phyloP scores from a whole-genome alignment of 2,113 vertebrate genomes.

The Myotis davidii region DNA sequence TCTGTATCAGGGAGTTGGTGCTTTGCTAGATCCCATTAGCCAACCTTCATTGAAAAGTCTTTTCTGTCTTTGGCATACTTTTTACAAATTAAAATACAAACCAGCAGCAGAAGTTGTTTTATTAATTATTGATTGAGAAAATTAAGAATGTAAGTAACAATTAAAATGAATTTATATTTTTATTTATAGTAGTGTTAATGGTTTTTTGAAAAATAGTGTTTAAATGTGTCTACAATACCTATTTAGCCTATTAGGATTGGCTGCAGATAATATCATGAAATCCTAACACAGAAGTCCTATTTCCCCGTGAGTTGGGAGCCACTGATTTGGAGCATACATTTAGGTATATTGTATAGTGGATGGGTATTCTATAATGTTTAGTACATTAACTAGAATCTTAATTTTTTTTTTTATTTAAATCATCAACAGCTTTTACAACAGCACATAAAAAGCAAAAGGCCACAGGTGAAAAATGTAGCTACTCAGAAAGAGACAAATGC shows the following conservation, averaged over 20 bases:
- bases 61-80: not conserved
- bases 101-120: constrained; percentile 19
- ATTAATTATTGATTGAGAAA: constrained; percentile 45
- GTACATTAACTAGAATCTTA: not conserved
- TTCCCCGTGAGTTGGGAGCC: not conserved
- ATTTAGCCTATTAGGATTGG: not conserved
- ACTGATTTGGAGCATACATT: not conserved
- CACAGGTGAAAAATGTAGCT: constrained; percentile 93
- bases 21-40: not conserved
- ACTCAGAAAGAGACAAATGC: constrained; percentile 97
- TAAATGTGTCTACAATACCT: not conserved
- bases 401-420: constrained; percentile 47
- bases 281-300: not conserved
- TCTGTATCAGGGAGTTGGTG: not conserved
- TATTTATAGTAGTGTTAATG: not conserved
- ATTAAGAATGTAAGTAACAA: constrained; percentile 23
- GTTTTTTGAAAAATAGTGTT: not conserved
- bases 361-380: constrained; percentile 5
- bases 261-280: not conserved
- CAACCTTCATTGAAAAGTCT: not conserved
- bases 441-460: constrained; percentile 91
- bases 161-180: constrained; percentile 18
- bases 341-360: not conserved
- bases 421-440: constrained; percentile 86
- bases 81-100: constrained; percentile 37